A percentile compares a stretch with the other conserved stretches of the same genome.
Conservation (phyloP, 2,888 invertebrate genomes). For the Chironomus riparius region DNA sequence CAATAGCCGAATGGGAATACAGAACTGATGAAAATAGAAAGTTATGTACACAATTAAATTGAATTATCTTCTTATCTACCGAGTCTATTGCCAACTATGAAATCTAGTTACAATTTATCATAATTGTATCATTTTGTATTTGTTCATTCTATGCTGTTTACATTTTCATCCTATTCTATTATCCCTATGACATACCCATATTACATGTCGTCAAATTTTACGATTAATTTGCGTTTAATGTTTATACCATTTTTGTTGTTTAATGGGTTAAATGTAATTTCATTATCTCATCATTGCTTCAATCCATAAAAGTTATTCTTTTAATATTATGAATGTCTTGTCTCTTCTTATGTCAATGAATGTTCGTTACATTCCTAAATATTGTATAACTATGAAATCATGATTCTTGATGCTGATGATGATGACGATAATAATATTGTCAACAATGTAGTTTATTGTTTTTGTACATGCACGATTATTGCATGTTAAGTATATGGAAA, state of each 20-base stretch:
- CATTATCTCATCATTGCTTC: background rate
- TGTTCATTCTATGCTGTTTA: background rate
- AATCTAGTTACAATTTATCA: background rate
- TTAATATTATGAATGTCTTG: background rate
- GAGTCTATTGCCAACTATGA: background rate
- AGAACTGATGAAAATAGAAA: background rate
- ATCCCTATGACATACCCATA: background rate
- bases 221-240: slow-evolving; percentile 16
- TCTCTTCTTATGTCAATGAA: background rate
- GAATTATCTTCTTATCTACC: background rate
- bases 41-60: slow-evolving; percentile 5
- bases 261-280: slow-evolving; percentile 16
- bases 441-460: background rate
- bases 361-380: background rate
- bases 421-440: background rate
- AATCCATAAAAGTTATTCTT: background rate
- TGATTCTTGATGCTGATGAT: background rate
- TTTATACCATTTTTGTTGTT: background rate
- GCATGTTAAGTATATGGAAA: too few species aligned
- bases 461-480: too few species aligned
- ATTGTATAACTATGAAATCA: background rate
- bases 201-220: slow-evolving; percentile 1
- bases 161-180: background rate
- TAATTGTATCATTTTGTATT: background rate
- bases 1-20: background rate